Percentiles rank a stretch among this genome's conserved stretches.
phyloP scores from a whole-genome alignment of 1,140 invertebrate species.

The Orchesella cincta region DNA sequence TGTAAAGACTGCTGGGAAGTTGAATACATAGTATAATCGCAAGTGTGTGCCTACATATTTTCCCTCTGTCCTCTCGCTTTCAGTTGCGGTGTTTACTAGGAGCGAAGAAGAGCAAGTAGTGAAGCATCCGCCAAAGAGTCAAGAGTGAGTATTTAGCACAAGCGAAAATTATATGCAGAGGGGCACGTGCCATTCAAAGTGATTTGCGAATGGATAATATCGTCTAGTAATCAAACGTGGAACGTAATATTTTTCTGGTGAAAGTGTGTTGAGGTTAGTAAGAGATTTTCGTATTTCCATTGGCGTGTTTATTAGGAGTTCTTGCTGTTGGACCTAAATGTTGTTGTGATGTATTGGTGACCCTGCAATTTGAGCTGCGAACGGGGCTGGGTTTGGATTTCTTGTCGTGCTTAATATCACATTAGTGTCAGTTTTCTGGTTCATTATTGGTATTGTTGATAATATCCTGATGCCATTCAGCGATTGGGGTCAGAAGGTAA shows the following conservation, averaged over 20 bases:
- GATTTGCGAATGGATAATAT: not conserved
- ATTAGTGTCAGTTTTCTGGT: too few relatives aligned
- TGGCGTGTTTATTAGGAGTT: not conserved
- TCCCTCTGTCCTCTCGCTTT: not conserved
- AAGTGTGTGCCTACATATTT: too few relatives aligned
- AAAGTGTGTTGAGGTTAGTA: slow-evolving; percentile 21
- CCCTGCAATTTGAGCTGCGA: not conserved
- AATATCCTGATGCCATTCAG: too few relatives aligned
- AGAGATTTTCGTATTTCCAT: not conserved
- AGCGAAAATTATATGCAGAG: too few relatives aligned
- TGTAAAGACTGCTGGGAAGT: too few relatives aligned
- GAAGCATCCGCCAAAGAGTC: too few relatives aligned
- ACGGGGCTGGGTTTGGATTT: not conserved
- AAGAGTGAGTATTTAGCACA: too few relatives aligned
- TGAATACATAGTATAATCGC: too few relatives aligned
- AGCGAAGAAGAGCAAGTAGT: too few relatives aligned
- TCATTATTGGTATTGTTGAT: too few relatives aligned
- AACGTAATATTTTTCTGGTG: not conserved
- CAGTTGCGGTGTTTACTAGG: not conserved
- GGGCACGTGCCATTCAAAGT: not conserved
- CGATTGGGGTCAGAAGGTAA: too few relatives aligned
- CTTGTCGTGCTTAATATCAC: too few relatives aligned
- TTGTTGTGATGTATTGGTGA: not conserved
- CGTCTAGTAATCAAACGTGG: not conserved
- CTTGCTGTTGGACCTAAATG: not conserved